These are phyloP conservation scores for Marronus borbonicus DNA, from an alignment of 2,888 invertebrate genomes.

Conservation along the genomic window DNA sequence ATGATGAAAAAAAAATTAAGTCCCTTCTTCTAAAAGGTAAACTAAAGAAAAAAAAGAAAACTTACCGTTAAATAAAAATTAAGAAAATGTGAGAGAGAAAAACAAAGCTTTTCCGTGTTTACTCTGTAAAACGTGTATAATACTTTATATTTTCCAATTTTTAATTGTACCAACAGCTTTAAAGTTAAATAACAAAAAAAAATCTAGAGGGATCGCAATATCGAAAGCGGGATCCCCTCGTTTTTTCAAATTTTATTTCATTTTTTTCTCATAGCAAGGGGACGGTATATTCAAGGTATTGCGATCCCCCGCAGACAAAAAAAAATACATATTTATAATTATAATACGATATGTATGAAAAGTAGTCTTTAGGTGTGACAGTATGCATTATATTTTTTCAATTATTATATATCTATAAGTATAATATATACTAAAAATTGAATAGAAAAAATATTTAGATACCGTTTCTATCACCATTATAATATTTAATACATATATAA, in stretches of 20 bases:
- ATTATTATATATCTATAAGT: slow-evolving; percentile 60
- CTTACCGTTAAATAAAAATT: slow-evolving; percentile 3
- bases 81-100: slow-evolving; percentile 25
- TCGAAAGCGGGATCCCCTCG: background rate
- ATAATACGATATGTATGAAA: slow-evolving; percentile 27
- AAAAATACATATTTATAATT: slow-evolving; percentile 53
- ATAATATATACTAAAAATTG: slow-evolving; percentile 52
- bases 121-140: background rate
- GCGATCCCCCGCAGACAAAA: slow-evolving; percentile 46
- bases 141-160: slow-evolving; percentile 44
- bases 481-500: slow-evolving; percentile 44
- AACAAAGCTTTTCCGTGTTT: slow-evolving; percentile 44
- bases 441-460: slow-evolving; percentile 67
- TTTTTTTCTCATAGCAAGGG: too few relatives aligned
- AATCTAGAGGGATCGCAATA: slow-evolving; percentile 44
- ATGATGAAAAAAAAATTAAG: slow-evolving; percentile 53
- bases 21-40: slow-evolving; percentile 51
- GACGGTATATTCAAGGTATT: background rate
- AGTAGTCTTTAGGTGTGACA: slow-evolving; percentile 62
- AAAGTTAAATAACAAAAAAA: slow-evolving; percentile 60
- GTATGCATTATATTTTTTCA: slow-evolving; percentile 68
- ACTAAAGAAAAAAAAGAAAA: slow-evolving; percentile 41
- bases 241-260: too few relatives aligned
- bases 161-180: slow-evolving; percentile 64
- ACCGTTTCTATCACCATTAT: slow-evolving; percentile 67